Conservation (phyloP, 2,888 invertebrate species). For the Ophioninae sp. region DNA sequence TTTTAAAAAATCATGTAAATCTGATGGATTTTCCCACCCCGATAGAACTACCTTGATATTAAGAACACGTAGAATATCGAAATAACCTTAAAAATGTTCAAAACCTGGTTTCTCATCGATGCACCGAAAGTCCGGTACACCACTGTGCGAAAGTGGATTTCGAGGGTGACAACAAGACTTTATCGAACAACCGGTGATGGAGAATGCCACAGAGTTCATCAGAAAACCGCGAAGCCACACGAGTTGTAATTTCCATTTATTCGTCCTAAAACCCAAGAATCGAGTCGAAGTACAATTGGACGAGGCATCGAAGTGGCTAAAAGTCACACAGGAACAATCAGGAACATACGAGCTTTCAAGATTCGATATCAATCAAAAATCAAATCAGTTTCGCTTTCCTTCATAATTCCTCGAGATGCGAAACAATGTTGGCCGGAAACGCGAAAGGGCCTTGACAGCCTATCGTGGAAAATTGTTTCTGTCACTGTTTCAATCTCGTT, state of each 20-base stretch:
- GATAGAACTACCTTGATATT: too few relatives aligned
- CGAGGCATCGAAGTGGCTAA: background rate
- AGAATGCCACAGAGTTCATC: conserved; percentile 41
- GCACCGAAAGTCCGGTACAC: conserved; percentile 10
- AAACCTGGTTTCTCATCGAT: background rate
- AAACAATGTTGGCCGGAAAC: background rate
- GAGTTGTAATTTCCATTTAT: background rate
- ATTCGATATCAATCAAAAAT: background rate
- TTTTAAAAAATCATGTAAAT: too few relatives aligned
- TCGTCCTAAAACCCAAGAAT: background rate
- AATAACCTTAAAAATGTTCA: too few relatives aligned
- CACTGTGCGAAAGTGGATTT: conserved; percentile 12
- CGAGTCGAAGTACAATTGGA: background rate
- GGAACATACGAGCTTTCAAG: background rate
- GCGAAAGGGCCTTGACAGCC: background rate
- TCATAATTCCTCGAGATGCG: background rate
- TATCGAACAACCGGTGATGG: conserved; percentile 49
- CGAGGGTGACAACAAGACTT: conserved; percentile 44
- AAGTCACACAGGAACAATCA: background rate
- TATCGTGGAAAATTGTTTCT: background rate
- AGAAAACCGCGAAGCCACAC: conserved; percentile 27
- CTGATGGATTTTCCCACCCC: too few relatives aligned
- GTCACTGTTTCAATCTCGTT: background rate
- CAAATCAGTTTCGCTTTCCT: background rate
- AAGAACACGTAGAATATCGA: too few relatives aligned